Base-by-base conservation (phyloP, 2,888 invertebrate genomes). In the Phortica magna region DNA sequence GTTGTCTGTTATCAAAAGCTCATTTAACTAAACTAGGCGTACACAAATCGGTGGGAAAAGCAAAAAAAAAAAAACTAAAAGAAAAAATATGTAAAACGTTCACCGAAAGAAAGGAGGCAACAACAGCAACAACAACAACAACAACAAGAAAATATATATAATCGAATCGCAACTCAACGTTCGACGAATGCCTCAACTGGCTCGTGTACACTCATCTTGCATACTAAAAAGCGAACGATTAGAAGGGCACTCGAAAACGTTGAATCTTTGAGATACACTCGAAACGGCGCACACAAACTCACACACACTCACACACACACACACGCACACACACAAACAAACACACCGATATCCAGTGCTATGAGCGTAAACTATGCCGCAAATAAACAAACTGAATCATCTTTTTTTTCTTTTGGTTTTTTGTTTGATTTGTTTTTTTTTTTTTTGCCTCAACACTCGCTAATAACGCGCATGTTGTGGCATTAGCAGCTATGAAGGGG, bases 351-450 rank as follows among this genome's bases (percentile, higher is more conserved):
- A 55, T 39, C 41, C n/a, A 12, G n/a, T 17, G 43, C 31, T 31
- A 43, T 17, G 68, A 42, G 14, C 41, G 67, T 67, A 67, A 67
- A 67, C 67, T 67, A 41, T 67, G 67, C 67, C 73, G 68, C 77
- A 74, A 77, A 81, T 76, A 81, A 80, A 77, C 78, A 80, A 79
- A 78, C 82, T 80, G 80, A 83, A 80, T 76, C 80, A 79, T 78
- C 76, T 65, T 57, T 64, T 78, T 77, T 73, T 48, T 43, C 7
- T 65, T 22, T n/a, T 61, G 31, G 73, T 53, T 73, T 48, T 12
- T 73, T 14, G 14, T 6, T 14, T 31, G 31, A 31, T 31, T 31
- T 64, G 7, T 31, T 64, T 19, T 64, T 64, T 31, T 14, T 6
- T 1, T 64, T 55, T n/a, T 55, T 55, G n/a, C 17, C 7, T 55